Conservation (phyloP, 2,113 vertebrate species). For the Canis aureus region DNA sequence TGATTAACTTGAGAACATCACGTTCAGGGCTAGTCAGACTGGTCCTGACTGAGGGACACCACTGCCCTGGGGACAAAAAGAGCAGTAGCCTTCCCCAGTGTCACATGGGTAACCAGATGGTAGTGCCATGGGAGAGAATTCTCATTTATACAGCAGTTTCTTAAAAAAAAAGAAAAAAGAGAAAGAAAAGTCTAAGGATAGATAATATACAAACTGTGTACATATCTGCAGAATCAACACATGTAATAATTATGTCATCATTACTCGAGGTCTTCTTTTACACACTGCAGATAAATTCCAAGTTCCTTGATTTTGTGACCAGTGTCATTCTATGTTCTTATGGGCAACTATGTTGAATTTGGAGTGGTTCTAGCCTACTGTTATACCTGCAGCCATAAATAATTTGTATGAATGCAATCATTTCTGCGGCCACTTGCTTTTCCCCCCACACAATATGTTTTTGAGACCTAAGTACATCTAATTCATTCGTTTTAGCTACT, state of each 20-base stretch:
- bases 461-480: neutral
- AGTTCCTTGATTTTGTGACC: neutral
- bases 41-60: neutral
- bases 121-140: neutral
- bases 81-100: neutral
- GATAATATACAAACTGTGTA: neutral
- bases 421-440: neutral
- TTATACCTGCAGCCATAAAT: neutral
- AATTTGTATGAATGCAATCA: neutral
- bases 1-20: neutral
- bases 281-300: neutral
- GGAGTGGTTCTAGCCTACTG: neutral
- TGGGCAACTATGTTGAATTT: neutral
- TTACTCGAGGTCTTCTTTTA: neutral
- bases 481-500: neutral
- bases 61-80: neutral
- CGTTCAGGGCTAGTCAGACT: neutral
- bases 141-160: neutral
- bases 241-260: neutral
- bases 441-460: neutral
- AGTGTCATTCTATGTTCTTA: neutral
- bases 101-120: neutral
- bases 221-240: neutral
- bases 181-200: neutral
- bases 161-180: neutral